Evolutionary conservation across 2,113 vertebrate species (phyloP).

Genomic region (Hydrolagus affinis): DNA sequence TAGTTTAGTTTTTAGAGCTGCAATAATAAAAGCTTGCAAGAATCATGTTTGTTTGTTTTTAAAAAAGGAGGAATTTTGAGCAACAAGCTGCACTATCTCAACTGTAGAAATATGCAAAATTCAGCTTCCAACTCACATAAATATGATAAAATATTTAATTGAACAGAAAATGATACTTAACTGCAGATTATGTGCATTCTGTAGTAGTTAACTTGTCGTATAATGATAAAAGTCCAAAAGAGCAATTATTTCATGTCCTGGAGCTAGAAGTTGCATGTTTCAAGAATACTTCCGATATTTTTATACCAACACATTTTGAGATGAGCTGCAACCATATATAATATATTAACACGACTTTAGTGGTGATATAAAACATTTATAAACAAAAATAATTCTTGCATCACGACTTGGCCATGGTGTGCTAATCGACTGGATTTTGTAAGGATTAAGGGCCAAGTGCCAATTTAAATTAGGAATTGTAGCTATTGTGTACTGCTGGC

Average conservation of each 20-base stretch:
- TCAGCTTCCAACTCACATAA: neutral
- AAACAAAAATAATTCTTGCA: neutral
- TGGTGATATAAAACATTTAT: constrained; percentile 3
- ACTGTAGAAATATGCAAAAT: neutral
- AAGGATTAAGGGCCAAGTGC: too few species aligned
- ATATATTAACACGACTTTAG: constrained; percentile 3
- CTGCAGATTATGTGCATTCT: constrained; percentile 17
- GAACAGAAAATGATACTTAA: neutral
- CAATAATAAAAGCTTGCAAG: too few species aligned
- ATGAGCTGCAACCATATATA: neutral
- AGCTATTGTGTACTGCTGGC: too few species aligned
- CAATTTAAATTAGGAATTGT: too few species aligned
- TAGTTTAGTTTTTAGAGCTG: too few species aligned
- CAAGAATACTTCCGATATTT: constrained; percentile 9
- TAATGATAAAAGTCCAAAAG: constrained; percentile 15
- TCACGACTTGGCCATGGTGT: neutral
- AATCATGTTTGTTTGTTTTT: too few species aligned
- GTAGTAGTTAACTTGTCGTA: constrained; percentile 2
- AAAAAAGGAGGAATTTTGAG: too few species aligned
- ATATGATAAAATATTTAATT: constrained; percentile 26
- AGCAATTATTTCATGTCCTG: constrained; percentile 19
- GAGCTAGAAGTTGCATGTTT: neutral
- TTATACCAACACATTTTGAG: constrained; percentile 2
- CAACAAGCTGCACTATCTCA: too few species aligned
- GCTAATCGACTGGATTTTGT: neutral